Evolutionary conservation across 2,797 vertebrate genomes (phyloP).

Genomic region (Notamacropus eugenii): DNA sequence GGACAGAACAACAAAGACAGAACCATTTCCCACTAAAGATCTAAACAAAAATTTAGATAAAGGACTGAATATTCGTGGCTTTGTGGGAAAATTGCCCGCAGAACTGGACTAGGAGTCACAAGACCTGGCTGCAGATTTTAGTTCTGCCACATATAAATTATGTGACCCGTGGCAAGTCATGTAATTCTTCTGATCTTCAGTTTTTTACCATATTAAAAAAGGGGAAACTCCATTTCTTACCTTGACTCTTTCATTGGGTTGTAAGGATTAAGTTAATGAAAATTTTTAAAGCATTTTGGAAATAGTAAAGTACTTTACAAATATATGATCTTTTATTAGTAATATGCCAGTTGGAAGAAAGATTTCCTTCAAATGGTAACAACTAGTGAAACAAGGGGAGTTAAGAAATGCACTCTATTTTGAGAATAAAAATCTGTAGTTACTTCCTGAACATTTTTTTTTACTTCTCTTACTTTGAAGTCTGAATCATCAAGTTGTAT

Average conservation of each 20-base stretch:
- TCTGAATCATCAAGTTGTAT: constrained; percentile 26
- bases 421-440: constrained; percentile 32
- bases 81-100: not conserved
- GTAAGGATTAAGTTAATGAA: not conserved
- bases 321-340: not conserved
- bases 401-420: constrained; percentile 9
- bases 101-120: not conserved
- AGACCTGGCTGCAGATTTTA: not conserved
- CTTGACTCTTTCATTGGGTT: not conserved
- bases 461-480: constrained; percentile 35
- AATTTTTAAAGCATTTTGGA: not conserved
- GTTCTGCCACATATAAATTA: not conserved
- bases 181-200: not conserved
- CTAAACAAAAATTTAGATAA: not conserved
- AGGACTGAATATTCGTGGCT: not conserved
- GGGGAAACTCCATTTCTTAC: not conserved
- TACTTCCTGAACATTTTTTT: constrained; percentile 29
- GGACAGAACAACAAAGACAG: not conserved
- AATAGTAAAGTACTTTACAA: not conserved
- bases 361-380: not conserved
- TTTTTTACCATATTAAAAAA: not conserved
- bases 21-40: not conserved
- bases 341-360: not conserved
- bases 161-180: not conserved
- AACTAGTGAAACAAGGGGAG: not conserved